Evolutionary conservation across 1,140 invertebrate genomes (phyloP).

Genomic region (Drosophila busckii): DNA sequence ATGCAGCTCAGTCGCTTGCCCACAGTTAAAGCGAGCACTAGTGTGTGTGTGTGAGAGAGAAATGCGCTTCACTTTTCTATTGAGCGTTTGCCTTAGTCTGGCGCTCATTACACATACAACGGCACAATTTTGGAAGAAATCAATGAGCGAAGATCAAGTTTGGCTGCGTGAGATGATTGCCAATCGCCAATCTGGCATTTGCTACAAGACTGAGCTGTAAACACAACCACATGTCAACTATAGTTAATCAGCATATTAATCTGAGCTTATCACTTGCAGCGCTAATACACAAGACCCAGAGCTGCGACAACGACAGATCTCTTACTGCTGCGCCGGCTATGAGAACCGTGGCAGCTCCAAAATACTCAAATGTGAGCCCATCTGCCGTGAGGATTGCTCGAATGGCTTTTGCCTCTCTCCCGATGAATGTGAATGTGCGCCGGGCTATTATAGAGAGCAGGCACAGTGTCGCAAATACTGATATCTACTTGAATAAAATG

Average conservation of each 20-base stretch:
- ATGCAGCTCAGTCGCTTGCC: slow-evolving; percentile 20
- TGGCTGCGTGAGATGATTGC: slow-evolving; percentile 33
- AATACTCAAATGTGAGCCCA: slow-evolving; percentile 80
- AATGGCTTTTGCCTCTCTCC: slow-evolving; percentile 81
- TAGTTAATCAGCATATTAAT: neutral
- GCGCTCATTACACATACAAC: neutral
- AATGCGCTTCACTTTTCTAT: slow-evolving; percentile 22
- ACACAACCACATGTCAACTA: neutral
- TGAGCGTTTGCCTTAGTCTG: slow-evolving; percentile 29
- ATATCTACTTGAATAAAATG: too few species aligned
- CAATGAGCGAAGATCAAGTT: slow-evolving; percentile 1
- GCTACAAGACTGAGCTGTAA: slow-evolving; percentile 33
- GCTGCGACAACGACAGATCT: slow-evolving; percentile 43
- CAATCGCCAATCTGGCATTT: slow-evolving; percentile 35
- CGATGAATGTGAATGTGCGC: slow-evolving; percentile 79
- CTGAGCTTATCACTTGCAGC: slow-evolving; percentile 11
- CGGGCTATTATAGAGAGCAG: slow-evolving; percentile 36
- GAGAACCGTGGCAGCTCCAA: slow-evolving; percentile 19
- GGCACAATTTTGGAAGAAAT: slow-evolving; percentile 43
- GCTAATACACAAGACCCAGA: slow-evolving; percentile 46
- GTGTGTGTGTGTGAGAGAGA: neutral
- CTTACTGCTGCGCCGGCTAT: slow-evolving; percentile 63
- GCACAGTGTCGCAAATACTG: slow-evolving; percentile 23
- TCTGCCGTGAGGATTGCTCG: slow-evolving; percentile 80
- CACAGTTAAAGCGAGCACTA: neutral